Percentiles rank a stretch among this genome's conserved stretches.
These are phyloP conservation scores for Drosophila subquinaria DNA, from an alignment of 2,888 invertebrate species.

Conservation along the genomic window DNA sequence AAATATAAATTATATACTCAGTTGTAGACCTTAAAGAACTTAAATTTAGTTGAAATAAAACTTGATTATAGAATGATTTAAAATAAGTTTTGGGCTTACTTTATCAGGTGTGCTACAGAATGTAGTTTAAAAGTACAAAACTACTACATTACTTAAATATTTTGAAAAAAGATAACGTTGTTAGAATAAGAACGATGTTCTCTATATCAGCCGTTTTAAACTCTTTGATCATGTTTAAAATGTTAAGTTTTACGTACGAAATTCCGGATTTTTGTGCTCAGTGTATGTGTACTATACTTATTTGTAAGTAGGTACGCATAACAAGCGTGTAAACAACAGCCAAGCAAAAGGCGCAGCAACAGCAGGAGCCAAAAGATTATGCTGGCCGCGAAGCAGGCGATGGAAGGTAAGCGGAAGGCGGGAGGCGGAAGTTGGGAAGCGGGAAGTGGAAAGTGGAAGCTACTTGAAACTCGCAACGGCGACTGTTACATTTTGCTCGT, in stretches of 20 bases:
- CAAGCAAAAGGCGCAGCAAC: constrained; percentile 61
- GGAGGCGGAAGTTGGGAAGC: too few species aligned
- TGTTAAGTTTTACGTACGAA: not conserved
- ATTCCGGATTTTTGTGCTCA: not conserved
- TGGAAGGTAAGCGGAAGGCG: not conserved
- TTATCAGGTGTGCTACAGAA: too few species aligned
- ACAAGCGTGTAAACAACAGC: constrained; percentile 78
- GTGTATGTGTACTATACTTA: constrained; percentile 29
- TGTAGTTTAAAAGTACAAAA: too few species aligned
- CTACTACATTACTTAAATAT: too few species aligned
- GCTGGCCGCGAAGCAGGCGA: constrained; percentile 7
- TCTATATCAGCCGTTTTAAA: not conserved
- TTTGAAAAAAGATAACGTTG: too few species aligned
- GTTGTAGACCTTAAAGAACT: too few species aligned
- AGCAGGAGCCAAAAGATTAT: constrained; percentile 42
- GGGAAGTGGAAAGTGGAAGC: constrained; percentile 38
- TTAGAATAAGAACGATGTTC: too few species aligned
- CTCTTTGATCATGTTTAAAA: not conserved
- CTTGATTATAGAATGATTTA: too few species aligned
- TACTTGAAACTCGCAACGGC: constrained; percentile 70
- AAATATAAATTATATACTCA: too few species aligned
- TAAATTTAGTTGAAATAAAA: too few species aligned
- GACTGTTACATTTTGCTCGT: constrained; percentile 55
- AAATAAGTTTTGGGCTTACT: too few species aligned
- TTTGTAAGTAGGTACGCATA: constrained; percentile 63